A percentile compares a stretch with the other conserved stretches of the same genome.
Conservation (phyloP, 2,888 invertebrate species). For the Candidula unifasciata region DNA sequence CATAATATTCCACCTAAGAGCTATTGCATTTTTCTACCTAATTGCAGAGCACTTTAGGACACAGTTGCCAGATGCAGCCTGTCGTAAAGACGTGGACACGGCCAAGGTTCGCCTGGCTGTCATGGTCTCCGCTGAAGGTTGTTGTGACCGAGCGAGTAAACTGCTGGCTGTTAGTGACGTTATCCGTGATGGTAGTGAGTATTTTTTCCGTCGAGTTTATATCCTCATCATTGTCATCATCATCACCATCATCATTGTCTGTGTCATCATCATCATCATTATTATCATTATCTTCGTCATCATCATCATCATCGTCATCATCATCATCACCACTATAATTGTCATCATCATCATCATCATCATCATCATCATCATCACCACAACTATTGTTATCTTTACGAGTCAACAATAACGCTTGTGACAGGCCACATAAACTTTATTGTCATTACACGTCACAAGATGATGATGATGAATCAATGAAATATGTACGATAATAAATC, state of each 20-base stretch:
- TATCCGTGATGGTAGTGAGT: constrained; percentile 54
- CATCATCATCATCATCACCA: constrained; percentile 15
- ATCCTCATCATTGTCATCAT: neutral
- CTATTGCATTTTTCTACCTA: neutral
- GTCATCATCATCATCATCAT: constrained; percentile 17
- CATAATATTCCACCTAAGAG: too few relatives aligned
- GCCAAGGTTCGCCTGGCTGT: constrained; percentile 53
- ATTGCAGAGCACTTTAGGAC: constrained; percentile 39
- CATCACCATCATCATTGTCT: constrained; percentile 2
- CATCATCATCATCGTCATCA: constrained; percentile 11
- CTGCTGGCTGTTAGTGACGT: constrained; percentile 51
- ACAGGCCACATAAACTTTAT: too few relatives aligned
- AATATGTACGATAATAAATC: too few relatives aligned
- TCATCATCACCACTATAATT: neutral
- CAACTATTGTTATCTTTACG: too few relatives aligned
- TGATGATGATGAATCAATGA: too few relatives aligned
- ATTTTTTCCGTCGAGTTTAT: too few relatives aligned
- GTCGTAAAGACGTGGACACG: constrained; percentile 45
- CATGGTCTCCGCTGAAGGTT: constrained; percentile 44
- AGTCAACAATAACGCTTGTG: too few relatives aligned
- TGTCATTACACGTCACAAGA: too few relatives aligned
- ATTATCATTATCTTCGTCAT: constrained; percentile 6
- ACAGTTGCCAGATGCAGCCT: constrained; percentile 26
- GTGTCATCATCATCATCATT: constrained; percentile 1
- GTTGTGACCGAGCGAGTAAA: neutral